phyloP scores from a whole-genome alignment of 92 coral and sea anemone genomes.

The Parazoanthus darwini region DNA sequence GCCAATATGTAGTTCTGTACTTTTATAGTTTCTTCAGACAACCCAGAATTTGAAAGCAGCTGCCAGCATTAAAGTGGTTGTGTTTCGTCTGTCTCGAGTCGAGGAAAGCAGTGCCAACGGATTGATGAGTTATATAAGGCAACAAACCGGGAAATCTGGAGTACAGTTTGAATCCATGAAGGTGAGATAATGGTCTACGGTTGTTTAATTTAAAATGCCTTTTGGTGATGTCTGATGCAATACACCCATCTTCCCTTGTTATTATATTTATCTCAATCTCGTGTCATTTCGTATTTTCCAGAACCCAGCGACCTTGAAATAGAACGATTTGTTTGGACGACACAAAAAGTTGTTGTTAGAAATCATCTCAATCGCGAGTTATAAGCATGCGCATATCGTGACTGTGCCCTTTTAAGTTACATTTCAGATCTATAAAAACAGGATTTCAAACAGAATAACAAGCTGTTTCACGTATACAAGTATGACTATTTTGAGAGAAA shows the following conservation, averaged over 20 bases:
- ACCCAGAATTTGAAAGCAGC: not conserved
- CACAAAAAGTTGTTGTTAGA: too few relatives aligned
- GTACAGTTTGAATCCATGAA: not conserved
- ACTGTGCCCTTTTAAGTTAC: not conserved
- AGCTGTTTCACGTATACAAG: too few relatives aligned
- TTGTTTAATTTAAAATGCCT: not conserved
- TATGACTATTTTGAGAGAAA: too few relatives aligned
- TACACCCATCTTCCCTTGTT: too few relatives aligned
- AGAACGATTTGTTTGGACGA: too few relatives aligned
- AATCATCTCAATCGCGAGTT: too few relatives aligned
- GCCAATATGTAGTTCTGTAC: too few relatives aligned
- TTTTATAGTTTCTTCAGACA: not conserved
- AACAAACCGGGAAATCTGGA: not conserved
- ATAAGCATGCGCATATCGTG: too few relatives aligned
- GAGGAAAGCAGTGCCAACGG: not conserved
- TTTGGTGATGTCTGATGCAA: not conserved
- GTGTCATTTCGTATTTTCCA: too few relatives aligned
- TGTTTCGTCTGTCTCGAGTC: not conserved
- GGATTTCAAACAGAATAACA: not conserved
- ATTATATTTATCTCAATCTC: too few relatives aligned
- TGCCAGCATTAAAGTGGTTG: conserved; percentile 8
- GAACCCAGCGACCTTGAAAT: too few relatives aligned
- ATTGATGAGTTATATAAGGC: not conserved
- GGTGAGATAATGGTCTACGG: not conserved
- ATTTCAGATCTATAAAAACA: not conserved